These are phyloP conservation scores for Bruchidius siliquastri DNA, from an alignment of 2,888 invertebrate species.

Conservation along the genomic window DNA sequence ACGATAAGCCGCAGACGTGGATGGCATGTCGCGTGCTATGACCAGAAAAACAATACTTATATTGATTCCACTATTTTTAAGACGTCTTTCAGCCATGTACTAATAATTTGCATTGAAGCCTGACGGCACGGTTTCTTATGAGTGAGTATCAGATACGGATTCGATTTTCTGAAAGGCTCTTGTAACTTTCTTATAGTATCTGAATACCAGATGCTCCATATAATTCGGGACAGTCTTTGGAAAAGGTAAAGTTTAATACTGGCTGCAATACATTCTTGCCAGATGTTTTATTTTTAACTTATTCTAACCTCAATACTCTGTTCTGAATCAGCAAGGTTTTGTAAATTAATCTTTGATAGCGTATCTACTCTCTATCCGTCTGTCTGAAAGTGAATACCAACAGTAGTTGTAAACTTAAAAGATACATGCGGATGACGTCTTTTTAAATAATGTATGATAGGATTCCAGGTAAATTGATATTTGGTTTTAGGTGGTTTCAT, in stretches of 20 bases:
- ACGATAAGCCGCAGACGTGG: conserved; percentile 14
- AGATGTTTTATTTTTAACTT: conserved; percentile 12
- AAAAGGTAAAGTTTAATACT: conserved; percentile 8
- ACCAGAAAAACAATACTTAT: conserved; percentile 8
- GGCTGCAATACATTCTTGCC: conserved; percentile 7
- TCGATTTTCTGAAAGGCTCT: too few relatives aligned
- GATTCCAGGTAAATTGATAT: too few relatives aligned
- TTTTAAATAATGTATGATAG: too few relatives aligned
- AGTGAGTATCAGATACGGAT: conserved; percentile 9
- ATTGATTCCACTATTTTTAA: conserved; percentile 17
- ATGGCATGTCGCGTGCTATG: conserved; percentile 14
- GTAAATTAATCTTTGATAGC: too few relatives aligned
- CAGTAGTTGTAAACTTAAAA: too few relatives aligned
- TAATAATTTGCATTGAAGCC: conserved; percentile 16
- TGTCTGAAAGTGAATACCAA: too few relatives aligned
- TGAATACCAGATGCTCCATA: conserved; percentile 12
- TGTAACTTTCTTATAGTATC: too few relatives aligned
- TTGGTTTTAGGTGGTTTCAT: too few relatives aligned
- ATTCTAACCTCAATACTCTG: conserved; percentile 9
- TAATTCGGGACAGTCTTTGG: conserved; percentile 8
- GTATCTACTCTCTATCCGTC: too few relatives aligned
- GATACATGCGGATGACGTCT: too few relatives aligned
- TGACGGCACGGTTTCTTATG: conserved; percentile 13
- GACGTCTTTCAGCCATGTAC: conserved; percentile 14
- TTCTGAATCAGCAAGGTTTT: neutral